Percentiles rank a stretch among this genome's conserved stretches.
Evolutionary conservation across 1,140 invertebrate genomes (phyloP).

Genomic region (Drosophila grimshawi): DNA sequence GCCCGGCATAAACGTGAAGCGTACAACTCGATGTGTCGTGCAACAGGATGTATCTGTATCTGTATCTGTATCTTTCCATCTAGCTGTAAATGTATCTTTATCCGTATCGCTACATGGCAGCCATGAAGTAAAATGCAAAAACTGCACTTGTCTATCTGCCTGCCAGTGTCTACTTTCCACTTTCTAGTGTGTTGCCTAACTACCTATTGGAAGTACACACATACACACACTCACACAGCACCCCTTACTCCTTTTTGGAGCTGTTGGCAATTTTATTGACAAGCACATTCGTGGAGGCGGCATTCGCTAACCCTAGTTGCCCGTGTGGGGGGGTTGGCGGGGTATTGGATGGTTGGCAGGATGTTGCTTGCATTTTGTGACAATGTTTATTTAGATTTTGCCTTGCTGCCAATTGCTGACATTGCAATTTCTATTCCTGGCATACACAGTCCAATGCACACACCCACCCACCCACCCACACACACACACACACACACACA

Average conservation of each 20-base stretch:
- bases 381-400: conserved; percentile 84
- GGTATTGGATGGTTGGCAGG: background rate
- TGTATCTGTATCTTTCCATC: conserved; percentile 24
- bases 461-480: conserved; percentile 40
- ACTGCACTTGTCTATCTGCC: conserved; percentile 59
- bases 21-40: conserved; percentile 38
- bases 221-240: conserved; percentile 5
- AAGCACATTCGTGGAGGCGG: conserved; percentile 47
- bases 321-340: background rate
- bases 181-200: conserved; percentile 51
- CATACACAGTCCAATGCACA: conserved; percentile 47
- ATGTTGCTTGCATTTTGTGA: conserved; percentile 78
- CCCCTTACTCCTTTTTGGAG: conserved; percentile 19
- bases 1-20: conserved; percentile 26
- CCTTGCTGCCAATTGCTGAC: conserved; percentile 81
- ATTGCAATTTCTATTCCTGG: conserved; percentile 81
- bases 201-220: conserved; percentile 73
- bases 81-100: conserved; percentile 62
- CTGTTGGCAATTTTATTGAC: conserved; percentile 82
- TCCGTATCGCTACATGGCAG: conserved; percentile 54
- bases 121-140: conserved; percentile 60
- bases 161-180: background rate
- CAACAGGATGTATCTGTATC: conserved; percentile 55
- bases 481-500: conserved; percentile 20
- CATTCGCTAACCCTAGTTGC: conserved; percentile 47